phyloP scores from a whole-genome alignment of 1,140 invertebrate species.

The Pomacea maculata region DNA sequence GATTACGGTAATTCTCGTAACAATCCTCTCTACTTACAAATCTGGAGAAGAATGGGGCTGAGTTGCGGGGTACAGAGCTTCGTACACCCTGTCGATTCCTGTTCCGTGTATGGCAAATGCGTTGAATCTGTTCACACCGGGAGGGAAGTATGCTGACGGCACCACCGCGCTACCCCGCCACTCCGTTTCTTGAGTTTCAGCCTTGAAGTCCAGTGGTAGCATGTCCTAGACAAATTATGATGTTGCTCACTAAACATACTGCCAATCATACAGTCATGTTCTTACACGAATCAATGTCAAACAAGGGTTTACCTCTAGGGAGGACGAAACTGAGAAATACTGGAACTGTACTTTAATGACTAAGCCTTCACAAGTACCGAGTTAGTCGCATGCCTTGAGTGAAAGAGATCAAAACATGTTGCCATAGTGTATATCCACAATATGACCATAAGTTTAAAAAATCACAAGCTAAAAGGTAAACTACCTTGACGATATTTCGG shows the following conservation, averaged over 20 bases:
- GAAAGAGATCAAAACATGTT: too few species aligned
- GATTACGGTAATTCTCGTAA: too few species aligned
- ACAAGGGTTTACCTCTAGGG: not conserved
- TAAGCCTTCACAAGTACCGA: too few species aligned
- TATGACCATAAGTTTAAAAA: too few species aligned
- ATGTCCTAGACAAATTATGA: conserved; percentile 49
- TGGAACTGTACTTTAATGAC: too few species aligned
- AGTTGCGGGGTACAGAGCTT: conserved; percentile 68
- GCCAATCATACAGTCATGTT: not conserved
- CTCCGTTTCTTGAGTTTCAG: conserved; percentile 40
- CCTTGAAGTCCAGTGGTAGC: conserved; percentile 61
- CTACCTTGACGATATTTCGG: conserved; percentile 61
- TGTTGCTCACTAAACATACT: too few species aligned
- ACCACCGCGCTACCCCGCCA: conserved; percentile 66
- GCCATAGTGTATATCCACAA: too few species aligned
- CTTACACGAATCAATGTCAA: not conserved
- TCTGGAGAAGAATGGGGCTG: conserved; percentile 65
- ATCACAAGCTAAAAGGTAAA: not conserved
- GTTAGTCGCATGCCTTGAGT: too few species aligned
- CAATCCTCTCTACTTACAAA: conserved; percentile 61
- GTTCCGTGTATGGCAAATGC: conserved; percentile 71
- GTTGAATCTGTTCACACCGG: conserved; percentile 68
- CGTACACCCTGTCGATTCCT: conserved; percentile 64
- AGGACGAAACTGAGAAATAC: not conserved
- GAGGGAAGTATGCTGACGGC: conserved; percentile 64